These are phyloP conservation scores for Mormyrops boulengeri DNA, from an alignment of 2,797 vertebrate genomes.

Conservation along the genomic window DNA sequence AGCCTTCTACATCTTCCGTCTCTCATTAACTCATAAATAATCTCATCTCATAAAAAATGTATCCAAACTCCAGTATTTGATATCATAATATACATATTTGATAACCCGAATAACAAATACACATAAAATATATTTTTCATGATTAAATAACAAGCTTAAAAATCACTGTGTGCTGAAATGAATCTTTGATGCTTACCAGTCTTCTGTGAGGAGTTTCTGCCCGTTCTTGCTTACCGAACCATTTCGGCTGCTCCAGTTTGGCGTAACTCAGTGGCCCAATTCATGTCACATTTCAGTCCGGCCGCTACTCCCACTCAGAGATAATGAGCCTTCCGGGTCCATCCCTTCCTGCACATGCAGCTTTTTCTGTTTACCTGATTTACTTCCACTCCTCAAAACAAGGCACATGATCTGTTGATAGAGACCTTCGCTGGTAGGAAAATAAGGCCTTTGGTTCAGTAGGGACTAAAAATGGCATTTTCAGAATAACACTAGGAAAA, in stretches of 20 bases:
- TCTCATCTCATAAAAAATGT: constrained; percentile 3
- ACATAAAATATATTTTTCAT: not conserved
- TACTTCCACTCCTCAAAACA: not conserved
- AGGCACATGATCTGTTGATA: not conserved
- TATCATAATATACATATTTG: constrained; percentile 7
- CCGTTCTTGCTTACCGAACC: not conserved
- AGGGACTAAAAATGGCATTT: not conserved
- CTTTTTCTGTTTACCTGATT: not conserved
- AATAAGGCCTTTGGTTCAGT: not conserved
- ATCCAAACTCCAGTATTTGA: not conserved
- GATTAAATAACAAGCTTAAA: not conserved
- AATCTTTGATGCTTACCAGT: not conserved
- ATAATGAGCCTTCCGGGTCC: not conserved
- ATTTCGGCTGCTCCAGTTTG: not conserved
- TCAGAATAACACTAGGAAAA: not conserved
- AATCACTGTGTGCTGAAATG: not conserved
- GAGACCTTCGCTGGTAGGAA: not conserved
- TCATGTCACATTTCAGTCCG: not conserved
- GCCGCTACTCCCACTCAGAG: not conserved
- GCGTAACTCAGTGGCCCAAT: not conserved
- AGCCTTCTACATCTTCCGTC: not conserved
- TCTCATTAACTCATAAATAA: constrained; percentile 5
- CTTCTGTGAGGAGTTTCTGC: not conserved
- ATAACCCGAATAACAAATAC: not conserved
- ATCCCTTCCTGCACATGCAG: not conserved